A percentile compares a stretch with the other conserved stretches of the same genome.
Conservation (phyloP, 2,888 invertebrate genomes). For the Rhagium mordax region DNA sequence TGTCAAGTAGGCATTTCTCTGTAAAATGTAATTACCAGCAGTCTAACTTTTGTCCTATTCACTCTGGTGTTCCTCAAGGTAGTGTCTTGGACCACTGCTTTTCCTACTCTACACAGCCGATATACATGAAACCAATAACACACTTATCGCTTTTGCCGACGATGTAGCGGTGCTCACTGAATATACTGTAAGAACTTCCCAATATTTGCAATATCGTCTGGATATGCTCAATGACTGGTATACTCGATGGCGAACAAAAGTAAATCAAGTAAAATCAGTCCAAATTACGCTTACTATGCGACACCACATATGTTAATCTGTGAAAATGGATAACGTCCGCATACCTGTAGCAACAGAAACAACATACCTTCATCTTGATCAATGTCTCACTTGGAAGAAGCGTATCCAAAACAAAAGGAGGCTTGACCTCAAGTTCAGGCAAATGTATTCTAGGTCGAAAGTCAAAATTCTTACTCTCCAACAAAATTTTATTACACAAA, state of each 20-base stretch:
- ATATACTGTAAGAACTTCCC: neutral
- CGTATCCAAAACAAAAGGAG: neutral
- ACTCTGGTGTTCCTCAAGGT: neutral
- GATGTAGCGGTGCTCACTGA: neutral
- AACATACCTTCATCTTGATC: neutral
- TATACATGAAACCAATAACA: neutral
- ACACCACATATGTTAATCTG: neutral
- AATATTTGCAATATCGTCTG: neutral
- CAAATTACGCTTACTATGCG: neutral
- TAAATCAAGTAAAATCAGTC: neutral
- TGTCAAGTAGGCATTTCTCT: neutral
- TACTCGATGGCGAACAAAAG: neutral
- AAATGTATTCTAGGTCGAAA: neutral
- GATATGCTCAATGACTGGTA: neutral
- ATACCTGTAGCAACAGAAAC: neutral
- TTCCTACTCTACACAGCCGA: neutral
- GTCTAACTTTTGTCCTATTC: neutral
- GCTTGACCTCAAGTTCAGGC: neutral
- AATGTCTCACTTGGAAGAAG: neutral
- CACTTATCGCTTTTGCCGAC: neutral
- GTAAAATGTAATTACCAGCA: constrained; percentile 26
- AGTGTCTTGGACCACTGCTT: neutral
- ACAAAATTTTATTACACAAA: neutral
- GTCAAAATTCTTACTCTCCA: no score
- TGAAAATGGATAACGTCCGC: no score